phyloP scores from a whole-genome alignment of 2,888 invertebrate genomes.

The Deilephila elpenor region DNA sequence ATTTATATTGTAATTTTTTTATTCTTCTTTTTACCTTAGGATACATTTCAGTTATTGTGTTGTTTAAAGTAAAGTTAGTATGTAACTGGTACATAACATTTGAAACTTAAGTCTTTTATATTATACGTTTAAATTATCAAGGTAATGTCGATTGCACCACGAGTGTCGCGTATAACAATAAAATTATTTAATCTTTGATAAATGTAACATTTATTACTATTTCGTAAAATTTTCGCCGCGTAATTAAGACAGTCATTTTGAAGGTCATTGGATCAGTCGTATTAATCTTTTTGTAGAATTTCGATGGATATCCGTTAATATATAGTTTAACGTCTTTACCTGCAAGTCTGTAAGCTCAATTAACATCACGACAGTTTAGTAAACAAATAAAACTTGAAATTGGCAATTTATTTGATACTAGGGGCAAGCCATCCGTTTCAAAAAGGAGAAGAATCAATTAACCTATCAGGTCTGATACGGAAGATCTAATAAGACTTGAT shows the following conservation, averaged over 20 bases:
- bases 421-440: too few species aligned
- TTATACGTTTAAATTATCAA: conserved; percentile 31
- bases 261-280: too few species aligned
- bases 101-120: conserved; percentile 34
- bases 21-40: conserved; percentile 24
- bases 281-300: too few species aligned
- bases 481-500: neutral
- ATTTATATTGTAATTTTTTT: too few species aligned
- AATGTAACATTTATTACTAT: conserved; percentile 13
- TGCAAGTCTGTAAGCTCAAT: too few species aligned
- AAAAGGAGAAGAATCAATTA: too few species aligned
- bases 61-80: conserved; percentile 1
- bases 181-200: conserved; percentile 17
- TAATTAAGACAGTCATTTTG: neutral
- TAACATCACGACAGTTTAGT: too few species aligned
- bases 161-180: conserved; percentile 7
- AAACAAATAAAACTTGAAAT: too few species aligned
- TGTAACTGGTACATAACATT: conserved; percentile 33
- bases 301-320: neutral
- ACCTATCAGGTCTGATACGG: too few species aligned
- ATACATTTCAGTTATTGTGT: conserved; percentile 26
- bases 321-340: too few species aligned
- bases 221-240: neutral
- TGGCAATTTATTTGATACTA: too few species aligned
- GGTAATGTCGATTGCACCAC: conserved; percentile 32